These are phyloP conservation scores for Agrilus biguttatus DNA, from an alignment of 2,888 invertebrate genomes.

Conservation along the genomic window DNA sequence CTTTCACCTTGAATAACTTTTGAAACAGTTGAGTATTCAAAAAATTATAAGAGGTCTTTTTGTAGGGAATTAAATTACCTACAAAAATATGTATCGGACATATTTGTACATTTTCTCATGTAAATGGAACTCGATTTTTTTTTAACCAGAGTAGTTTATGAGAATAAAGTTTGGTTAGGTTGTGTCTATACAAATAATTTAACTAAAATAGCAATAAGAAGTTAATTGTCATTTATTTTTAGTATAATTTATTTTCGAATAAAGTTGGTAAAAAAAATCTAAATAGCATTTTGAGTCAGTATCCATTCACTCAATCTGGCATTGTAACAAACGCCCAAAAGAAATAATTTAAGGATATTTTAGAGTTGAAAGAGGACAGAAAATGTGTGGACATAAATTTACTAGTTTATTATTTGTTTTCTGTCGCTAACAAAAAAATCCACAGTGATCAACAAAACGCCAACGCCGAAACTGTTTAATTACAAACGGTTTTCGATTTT, in stretches of 20 bases:
- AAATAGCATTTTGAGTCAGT: slow-evolving; percentile 39
- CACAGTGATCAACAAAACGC: slow-evolving; percentile 28
- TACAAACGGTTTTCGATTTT: slow-evolving; percentile 20
- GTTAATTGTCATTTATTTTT: slow-evolving; percentile 15
- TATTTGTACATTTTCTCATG: too few species aligned
- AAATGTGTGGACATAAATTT: slow-evolving; percentile 41
- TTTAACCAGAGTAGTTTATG: too few species aligned
- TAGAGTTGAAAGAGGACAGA: slow-evolving; percentile 26
- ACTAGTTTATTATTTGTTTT: slow-evolving; percentile 36
- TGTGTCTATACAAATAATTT: too few species aligned
- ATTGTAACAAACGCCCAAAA: slow-evolving; percentile 23
- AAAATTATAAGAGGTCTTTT: too few species aligned
- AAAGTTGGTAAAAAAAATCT: slow-evolving; percentile 39
- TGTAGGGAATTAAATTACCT: too few species aligned
- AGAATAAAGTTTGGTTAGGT: too few species aligned
- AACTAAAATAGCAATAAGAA: too few species aligned
- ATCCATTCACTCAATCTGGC: slow-evolving; percentile 41
- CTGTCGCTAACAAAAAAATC: slow-evolving; percentile 32
- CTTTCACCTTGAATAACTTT: too few species aligned
- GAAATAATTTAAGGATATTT: slow-evolving; percentile 29
- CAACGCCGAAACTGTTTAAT: slow-evolving; percentile 34
- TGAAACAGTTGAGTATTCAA: too few species aligned
- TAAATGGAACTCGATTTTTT: too few species aligned
- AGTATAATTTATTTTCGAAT: slow-evolving; percentile 30
- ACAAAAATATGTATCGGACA: too few species aligned